Percentiles rank a stretch among this genome's conserved stretches.
Evolutionary conservation across 2,797 vertebrate genomes (phyloP).

Genomic region (Hypotaenidia okinawae): DNA sequence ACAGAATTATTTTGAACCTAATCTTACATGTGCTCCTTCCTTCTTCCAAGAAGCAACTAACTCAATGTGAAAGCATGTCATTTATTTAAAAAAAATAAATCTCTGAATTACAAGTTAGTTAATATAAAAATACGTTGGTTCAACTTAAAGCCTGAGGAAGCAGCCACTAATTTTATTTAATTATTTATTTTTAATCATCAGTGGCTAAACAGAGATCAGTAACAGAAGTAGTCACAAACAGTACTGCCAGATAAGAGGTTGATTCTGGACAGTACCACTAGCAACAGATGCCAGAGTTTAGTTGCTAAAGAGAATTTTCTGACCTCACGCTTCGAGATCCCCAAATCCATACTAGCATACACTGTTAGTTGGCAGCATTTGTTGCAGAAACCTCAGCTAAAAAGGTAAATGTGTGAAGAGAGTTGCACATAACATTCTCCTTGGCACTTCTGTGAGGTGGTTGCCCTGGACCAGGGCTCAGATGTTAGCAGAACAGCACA

Average conservation of each 20-base stretch:
- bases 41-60: background rate
- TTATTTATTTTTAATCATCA: background rate
- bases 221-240: background rate
- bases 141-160: background rate
- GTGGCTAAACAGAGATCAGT: background rate
- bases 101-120: background rate
- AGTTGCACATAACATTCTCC: background rate
- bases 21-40: background rate
- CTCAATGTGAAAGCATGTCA: background rate
- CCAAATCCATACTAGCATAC: background rate
- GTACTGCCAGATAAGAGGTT: background rate
- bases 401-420: background rate
- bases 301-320: background rate
- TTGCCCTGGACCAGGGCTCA: background rate
- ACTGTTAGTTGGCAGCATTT: background rate
- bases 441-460: background rate
- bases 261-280: background rate
- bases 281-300: background rate
- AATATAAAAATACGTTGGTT: background rate
- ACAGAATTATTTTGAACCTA: background rate
- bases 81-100: background rate
- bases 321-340: background rate
- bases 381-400: background rate
- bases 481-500: background rate
- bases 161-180: background rate